phyloP scores from a whole-genome alignment of 2,113 vertebrate species.

The Protobothrops mucrosquamatus region DNA sequence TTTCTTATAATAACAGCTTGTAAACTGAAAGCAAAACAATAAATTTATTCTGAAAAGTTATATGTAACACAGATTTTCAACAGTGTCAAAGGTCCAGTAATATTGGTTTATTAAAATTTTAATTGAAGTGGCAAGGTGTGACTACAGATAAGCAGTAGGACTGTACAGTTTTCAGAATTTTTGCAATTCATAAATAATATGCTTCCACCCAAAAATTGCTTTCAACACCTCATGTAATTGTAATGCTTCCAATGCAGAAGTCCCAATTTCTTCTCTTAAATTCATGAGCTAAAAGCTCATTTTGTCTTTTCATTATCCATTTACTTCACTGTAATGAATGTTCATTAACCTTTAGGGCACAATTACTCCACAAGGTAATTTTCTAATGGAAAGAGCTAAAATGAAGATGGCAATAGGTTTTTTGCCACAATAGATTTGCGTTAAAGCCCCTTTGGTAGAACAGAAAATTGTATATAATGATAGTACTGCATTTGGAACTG shows the following conservation, averaged over 20 bases:
- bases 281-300: neutral
- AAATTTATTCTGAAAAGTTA: neutral
- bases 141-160: conserved; percentile 1
- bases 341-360: conserved; percentile 5
- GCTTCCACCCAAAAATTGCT: neutral
- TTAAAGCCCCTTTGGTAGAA: neutral
- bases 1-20: neutral
- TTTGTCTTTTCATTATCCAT: neutral
- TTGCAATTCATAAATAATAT: conserved; percentile 10
- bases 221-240: neutral
- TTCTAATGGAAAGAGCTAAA: neutral
- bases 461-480: neutral
- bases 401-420: neutral
- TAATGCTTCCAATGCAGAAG: neutral
- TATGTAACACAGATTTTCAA: neutral
- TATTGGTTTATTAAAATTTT: conserved; percentile 7
- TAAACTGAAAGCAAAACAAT: conserved; percentile 4
- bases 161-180: neutral
- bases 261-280: neutral
- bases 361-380: neutral
- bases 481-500: neutral
- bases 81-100: conserved; percentile 1
- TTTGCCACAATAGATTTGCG: neutral
- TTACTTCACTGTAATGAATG: neutral
- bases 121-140: conserved; percentile 6